These are phyloP conservation scores for Tinamus major DNA, from an alignment of 2,797 vertebrate genomes.

Conservation along the genomic window DNA sequence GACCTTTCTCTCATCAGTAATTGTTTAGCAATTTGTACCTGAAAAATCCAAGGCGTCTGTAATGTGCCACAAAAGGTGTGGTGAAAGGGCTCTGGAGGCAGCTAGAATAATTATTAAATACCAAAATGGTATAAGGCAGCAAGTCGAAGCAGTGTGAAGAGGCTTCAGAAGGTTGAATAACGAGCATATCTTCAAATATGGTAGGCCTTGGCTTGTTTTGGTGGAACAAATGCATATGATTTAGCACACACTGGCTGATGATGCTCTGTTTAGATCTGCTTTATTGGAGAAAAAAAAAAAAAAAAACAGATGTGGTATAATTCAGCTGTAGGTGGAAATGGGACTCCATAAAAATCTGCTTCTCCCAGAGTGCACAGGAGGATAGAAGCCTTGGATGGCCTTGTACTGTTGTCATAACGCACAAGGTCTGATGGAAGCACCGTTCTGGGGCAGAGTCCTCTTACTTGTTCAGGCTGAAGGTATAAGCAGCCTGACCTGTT, in stretches of 20 bases:
- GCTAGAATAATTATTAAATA: constrained; percentile 74
- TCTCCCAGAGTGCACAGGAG: neutral
- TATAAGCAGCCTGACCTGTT: neutral
- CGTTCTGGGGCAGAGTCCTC: neutral
- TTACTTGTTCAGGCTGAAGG: neutral
- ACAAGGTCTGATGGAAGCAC: neutral
- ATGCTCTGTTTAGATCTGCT: neutral
- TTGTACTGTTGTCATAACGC: neutral
- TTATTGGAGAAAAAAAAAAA: neutral
- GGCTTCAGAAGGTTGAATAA: constrained; percentile 54
- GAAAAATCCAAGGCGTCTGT: constrained; percentile 76
- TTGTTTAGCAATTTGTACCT: constrained; percentile 85
- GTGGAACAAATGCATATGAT: neutral
- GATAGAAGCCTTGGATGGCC: neutral
- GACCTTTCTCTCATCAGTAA: constrained; percentile 83
- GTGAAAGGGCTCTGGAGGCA: constrained; percentile 66
- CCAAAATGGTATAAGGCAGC: constrained; percentile 45
- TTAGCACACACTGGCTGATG: neutral
- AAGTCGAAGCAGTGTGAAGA: constrained; percentile 56
- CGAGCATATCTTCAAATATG: constrained; percentile 29
- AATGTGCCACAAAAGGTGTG: constrained; percentile 74
- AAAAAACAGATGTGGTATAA: neutral
- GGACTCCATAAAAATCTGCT: neutral
- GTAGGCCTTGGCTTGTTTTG: constrained; percentile 38
- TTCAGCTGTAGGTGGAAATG: neutral